A percentile compares a stretch with the other conserved stretches of the same genome.
Evolutionary conservation across 2,888 invertebrate genomes (phyloP).

Genomic region (Escarpia spicata): DNA sequence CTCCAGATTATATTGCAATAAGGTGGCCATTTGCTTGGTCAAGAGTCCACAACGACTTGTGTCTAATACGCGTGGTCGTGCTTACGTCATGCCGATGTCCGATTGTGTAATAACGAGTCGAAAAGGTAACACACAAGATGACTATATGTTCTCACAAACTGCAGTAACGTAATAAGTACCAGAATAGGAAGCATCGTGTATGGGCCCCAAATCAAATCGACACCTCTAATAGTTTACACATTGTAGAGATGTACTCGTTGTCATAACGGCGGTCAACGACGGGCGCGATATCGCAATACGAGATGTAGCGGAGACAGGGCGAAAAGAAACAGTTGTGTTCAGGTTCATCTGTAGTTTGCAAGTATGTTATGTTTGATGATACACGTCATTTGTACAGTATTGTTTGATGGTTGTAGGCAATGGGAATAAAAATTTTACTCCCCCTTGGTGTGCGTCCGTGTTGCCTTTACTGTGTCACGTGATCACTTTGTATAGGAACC

Average conservation of each 20-base stretch:
- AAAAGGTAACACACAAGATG: too few relatives aligned
- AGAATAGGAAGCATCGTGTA: too few relatives aligned
- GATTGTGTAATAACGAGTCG: too few relatives aligned
- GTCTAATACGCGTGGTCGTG: too few relatives aligned
- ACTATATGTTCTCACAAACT: too few relatives aligned
- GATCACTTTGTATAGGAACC: not conserved
- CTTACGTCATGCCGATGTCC: too few relatives aligned
- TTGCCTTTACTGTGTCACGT: not conserved
- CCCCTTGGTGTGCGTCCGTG: not conserved
- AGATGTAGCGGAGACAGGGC: not conserved
- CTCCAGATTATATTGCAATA: too few relatives aligned
- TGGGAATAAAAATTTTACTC: not conserved
- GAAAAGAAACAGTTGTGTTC: not conserved
- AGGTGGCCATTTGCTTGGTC: too few relatives aligned
- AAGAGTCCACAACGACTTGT: too few relatives aligned
- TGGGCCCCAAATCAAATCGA: too few relatives aligned
- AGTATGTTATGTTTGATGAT: not conserved
- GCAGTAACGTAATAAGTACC: too few relatives aligned
- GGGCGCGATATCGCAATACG: not conserved
- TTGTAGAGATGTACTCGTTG: not conserved
- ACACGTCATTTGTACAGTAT: not conserved
- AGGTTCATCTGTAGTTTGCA: not conserved
- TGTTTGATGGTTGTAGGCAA: conserved; percentile 1
- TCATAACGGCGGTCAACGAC: not conserved
- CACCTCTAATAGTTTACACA: too few relatives aligned